Evolutionary conservation across 2,113 vertebrate species (phyloP), one percentile per base, ranked within the genome.

Genomic region (Holacanthus passer): DNA sequence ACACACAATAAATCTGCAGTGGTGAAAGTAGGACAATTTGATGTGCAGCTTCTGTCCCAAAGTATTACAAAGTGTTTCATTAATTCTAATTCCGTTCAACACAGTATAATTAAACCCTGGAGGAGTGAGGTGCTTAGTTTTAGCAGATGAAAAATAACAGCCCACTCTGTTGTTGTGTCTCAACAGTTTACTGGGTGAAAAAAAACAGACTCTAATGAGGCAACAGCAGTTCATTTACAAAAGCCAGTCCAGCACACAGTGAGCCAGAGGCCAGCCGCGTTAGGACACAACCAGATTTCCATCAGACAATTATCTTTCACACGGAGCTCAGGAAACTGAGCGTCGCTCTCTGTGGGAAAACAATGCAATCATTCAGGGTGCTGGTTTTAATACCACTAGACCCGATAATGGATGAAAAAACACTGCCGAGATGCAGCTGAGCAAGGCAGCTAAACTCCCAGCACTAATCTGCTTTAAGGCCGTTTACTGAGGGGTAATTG

Each of bases 1-100:
- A 17, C 45, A 60, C 43, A 22, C 58, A 0, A 65, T 64, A n/a
- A 50, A 48, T 60, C 37, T 71, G 71, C 68, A 8, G 35, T 10
- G 43, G 50, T 66, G 8, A 81, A 88, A 88, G 76, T 78, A 66
- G 80, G 75, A 83, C 81, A 70, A 67, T 55, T 52, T 75, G 84
- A 92, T 86, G 77, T 71, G 82, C 85, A 90, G 86, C 84, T 86
- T 89, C 55, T 73, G 86, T 88, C 86, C 85, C 86, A 82, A 60
- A 82, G 82, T 86, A 78, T 78, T 86, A 77, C 78, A 88, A 72
- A 85, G 84, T 82, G 82, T 77, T 90, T 87, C 85, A 87, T 86
- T 89, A 73, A 84, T 84, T 84, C 73, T 72, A 66, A 89, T 87
- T 86, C 85, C 77, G 76, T 64, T 76, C 88, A 78, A 69, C 73